Evolutionary conservation across 2,797 vertebrate species (phyloP).

Genomic region (Mareca penelope): DNA sequence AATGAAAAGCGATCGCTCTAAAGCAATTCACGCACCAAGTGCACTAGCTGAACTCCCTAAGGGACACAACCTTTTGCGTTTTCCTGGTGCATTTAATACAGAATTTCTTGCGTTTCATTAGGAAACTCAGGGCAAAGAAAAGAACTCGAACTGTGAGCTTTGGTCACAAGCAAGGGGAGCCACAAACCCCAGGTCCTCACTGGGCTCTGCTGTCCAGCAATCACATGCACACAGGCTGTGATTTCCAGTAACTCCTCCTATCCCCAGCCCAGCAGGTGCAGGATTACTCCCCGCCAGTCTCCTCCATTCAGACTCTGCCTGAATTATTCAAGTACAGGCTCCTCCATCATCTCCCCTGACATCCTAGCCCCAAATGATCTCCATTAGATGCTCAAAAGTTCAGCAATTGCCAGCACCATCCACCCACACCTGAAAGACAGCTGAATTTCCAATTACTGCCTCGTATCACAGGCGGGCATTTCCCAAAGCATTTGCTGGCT

Average conservation of each 20-base stretch:
- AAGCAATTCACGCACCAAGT: not conserved
- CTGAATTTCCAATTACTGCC: not conserved
- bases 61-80: not conserved
- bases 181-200: not conserved
- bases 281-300: not conserved
- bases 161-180: not conserved
- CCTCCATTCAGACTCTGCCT: not conserved
- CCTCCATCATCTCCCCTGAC: not conserved
- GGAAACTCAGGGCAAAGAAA: not conserved
- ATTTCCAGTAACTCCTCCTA: not conserved
- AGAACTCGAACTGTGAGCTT: not conserved
- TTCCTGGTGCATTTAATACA: not conserved
- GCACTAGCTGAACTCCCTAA: not conserved
- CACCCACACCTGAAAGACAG: accelerated
- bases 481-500: not conserved
- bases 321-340: slow-evolving; percentile 11
- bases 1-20: not conserved
- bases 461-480: not conserved
- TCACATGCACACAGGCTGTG: accelerated
- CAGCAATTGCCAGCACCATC: not conserved
- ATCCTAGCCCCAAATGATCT: not conserved
- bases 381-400: not conserved
- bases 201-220: not conserved
- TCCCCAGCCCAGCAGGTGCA: not conserved
- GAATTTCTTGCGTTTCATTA: not conserved